These are phyloP conservation scores for Baccha elongata DNA, from an alignment of 2,888 invertebrate species.

Conservation along the genomic window DNA sequence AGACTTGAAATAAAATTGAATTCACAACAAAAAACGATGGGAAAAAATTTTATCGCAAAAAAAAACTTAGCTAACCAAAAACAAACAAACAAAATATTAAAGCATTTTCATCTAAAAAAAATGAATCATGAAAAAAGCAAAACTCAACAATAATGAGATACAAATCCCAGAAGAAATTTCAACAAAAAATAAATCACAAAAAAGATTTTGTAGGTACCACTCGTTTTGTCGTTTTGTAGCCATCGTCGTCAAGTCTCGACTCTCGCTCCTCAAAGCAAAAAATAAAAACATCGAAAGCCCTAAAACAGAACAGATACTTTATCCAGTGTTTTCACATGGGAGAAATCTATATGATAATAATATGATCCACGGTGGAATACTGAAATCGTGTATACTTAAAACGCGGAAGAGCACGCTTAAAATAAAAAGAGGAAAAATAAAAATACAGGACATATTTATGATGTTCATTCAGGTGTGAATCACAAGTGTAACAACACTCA, in stretches of 20 bases:
- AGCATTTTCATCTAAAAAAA: constrained; percentile 1
- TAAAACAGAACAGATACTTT: constrained; percentile 32
- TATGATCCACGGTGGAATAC: constrained; percentile 40
- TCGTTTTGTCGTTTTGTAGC: constrained; percentile 1
- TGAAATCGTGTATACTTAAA: constrained; percentile 16
- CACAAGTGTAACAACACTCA: constrained; percentile 44
- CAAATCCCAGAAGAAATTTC: constrained; percentile 64
- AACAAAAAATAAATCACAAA: constrained; percentile 5
- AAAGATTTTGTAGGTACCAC: neutral
- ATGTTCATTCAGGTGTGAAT: constrained; percentile 48
- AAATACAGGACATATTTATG: constrained; percentile 44
- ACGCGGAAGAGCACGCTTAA: constrained; percentile 9
- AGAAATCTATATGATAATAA: constrained; percentile 68
- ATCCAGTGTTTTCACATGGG: constrained; percentile 55
- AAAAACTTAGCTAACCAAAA: no score
- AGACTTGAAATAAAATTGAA: no score
- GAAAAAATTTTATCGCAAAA: no score
- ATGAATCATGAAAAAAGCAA: constrained; percentile 41
- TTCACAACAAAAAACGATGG: no score
- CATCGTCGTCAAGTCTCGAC: neutral
- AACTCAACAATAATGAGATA: constrained; percentile 65
- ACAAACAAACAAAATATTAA: neutral
- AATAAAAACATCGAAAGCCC: neutral
- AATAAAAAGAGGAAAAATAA: constrained; percentile 3
- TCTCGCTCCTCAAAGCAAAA: neutral